Percentiles rank a stretch among this genome's conserved stretches.
These are phyloP conservation scores for Volucella inflata DNA, from an alignment of 2,888 invertebrate genomes.

Conservation along the genomic window DNA sequence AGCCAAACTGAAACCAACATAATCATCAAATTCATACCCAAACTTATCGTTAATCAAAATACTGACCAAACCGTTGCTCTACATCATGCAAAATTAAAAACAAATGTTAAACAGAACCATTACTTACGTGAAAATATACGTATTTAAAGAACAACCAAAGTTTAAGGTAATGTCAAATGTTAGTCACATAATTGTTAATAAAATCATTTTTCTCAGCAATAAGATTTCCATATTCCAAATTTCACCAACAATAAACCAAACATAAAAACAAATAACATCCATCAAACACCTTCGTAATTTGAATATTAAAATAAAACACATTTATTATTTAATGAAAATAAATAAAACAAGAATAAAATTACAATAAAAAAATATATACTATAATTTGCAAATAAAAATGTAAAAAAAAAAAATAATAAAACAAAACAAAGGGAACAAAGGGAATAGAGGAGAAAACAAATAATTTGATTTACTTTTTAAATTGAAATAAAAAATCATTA, in stretches of 20 bases:
- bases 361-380: not conserved
- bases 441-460: not conserved
- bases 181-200: too few species aligned
- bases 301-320: slow-evolving; percentile 14
- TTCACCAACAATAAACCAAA: not conserved
- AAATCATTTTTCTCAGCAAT: not conserved
- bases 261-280: not conserved
- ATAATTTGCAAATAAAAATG: not conserved
- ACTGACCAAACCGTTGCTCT: too few species aligned
- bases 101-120: too few species aligned
- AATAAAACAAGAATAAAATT: slow-evolving; percentile 3
- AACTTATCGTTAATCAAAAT: too few species aligned
- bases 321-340: slow-evolving; percentile 5
- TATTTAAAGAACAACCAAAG: too few species aligned
- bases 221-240: not conserved
- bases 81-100: too few species aligned
- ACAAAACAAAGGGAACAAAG: not conserved
- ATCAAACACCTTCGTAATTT: not conserved
- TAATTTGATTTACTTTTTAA: slow-evolving; percentile 6
- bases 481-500: not conserved
- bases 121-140: too few species aligned
- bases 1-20: too few species aligned
- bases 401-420: not conserved
- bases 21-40: too few species aligned
- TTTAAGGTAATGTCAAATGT: too few species aligned